Base-by-base conservation (phyloP, 1,140 invertebrate genomes). In the Bombus balteatus region DNA sequence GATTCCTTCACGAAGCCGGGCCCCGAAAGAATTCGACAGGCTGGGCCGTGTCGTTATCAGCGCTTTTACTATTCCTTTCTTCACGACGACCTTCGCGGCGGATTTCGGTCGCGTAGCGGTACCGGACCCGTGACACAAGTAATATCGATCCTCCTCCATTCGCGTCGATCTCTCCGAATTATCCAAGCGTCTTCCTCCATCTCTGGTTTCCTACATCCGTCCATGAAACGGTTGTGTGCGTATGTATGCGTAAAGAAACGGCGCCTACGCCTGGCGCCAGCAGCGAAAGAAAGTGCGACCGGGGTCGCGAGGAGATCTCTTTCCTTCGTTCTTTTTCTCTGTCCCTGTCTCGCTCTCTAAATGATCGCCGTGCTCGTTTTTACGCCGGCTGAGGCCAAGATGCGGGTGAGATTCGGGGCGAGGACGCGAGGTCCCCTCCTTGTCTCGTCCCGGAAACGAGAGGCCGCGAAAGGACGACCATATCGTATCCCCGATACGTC, bases 261-360 rank as follows among this genome's bases (percentile, higher is more conserved):
- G 91, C 91, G 91, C 91, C 91, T 89, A 92, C 91, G 91, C 87
- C 86, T 90, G 91, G 91, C 91, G 91, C 91, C 91, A 91, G 81
- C 81, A 81, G 82, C 83, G 85, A 88, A 91, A 91, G 90, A 91
- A 91, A 91, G 90, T 90, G 89, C 87, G 89, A 89, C 86, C 81
- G 78, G 81, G 87, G 88, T 91, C 85, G 90, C 75, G 79, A 77
- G 39, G 73, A 77, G 79, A 65, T 41, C 70, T 73, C 70, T 25
- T n/a, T 62, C 53, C 12, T 39, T 37, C 53, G 53, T 37, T 72
- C 47, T 65, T 47, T 18, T 34, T 18, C 72, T 32, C n/a, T 28
- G 1, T 47, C n/a, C 6, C 22, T 28, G 28, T 68, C 81, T 39
- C 28, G 34, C 66, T 41, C 77, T 89, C 80, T 87, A 88, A 90